phyloP scores from a whole-genome alignment of 2,888 invertebrate species.

The Orthonychiurus folsomi region DNA sequence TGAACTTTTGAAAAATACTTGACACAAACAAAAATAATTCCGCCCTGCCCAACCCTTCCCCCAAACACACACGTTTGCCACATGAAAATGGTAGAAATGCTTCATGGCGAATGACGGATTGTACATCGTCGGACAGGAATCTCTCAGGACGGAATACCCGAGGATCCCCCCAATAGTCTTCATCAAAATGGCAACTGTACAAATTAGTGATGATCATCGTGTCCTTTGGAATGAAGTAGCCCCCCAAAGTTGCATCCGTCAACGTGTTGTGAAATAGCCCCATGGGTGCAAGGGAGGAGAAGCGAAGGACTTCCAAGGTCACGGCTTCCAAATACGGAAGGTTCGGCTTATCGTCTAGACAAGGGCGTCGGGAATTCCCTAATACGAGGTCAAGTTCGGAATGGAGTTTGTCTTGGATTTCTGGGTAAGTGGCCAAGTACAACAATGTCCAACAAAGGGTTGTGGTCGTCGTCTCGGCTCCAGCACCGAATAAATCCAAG shows the following conservation, averaged over 20 bases:
- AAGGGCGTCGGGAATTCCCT: constrained; percentile 5
- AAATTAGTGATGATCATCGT: constrained; percentile 27
- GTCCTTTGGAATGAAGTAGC: constrained; percentile 21
- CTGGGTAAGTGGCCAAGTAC: constrained; percentile 5
- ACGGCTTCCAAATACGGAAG: constrained; percentile 9
- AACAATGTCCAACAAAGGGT: constrained; percentile 12
- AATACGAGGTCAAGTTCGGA: constrained; percentile 10
- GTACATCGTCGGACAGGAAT: constrained; percentile 18
- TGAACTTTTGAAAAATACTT: constrained; percentile 31
- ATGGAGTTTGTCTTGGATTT: constrained; percentile 13
- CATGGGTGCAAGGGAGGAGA: neutral
- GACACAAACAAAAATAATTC: constrained; percentile 32
- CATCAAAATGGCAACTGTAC: constrained; percentile 21
- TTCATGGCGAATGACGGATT: constrained; percentile 25
- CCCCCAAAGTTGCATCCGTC: neutral
- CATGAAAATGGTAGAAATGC: constrained; percentile 29
- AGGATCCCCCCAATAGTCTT: constrained; percentile 30
- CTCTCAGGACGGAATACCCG: constrained; percentile 26
- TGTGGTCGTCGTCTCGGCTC: constrained; percentile 12
- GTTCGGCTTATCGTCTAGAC: neutral
- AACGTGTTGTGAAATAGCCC: constrained; percentile 5
- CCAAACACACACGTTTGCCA: constrained; percentile 30
- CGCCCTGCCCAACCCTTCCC: constrained; percentile 29
- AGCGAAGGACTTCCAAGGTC: constrained; percentile 6
- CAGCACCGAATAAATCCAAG: constrained; percentile 9